These are phyloP conservation scores for Ommatoiulus sabulosus DNA, from an alignment of 2,888 invertebrate species.

Conservation along the genomic window DNA sequence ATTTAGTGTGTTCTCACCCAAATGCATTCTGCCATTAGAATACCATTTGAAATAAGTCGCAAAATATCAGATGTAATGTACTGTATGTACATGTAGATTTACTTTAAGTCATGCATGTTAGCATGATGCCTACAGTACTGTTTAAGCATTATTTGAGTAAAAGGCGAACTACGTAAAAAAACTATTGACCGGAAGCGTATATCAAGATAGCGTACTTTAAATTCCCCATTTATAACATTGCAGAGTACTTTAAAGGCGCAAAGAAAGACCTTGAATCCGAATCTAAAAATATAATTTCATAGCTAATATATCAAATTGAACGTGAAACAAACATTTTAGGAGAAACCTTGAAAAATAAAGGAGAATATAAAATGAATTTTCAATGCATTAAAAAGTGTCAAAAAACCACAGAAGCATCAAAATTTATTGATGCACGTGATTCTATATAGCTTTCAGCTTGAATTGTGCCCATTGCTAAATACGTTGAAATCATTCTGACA, in stretches of 20 bases:
- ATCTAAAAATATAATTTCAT: background rate
- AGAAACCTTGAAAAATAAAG: background rate
- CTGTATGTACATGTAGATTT: background rate
- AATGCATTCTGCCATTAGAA: no score
- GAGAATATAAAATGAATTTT: background rate
- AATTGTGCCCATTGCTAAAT: background rate
- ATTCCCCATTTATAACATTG: background rate
- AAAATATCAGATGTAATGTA: background rate
- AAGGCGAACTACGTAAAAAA: background rate
- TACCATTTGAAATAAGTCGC: background rate
- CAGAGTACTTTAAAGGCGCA: background rate
- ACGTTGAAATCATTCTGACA: background rate
- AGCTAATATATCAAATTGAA: background rate
- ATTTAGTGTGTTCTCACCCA: no score
- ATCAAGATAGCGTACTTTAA: background rate
- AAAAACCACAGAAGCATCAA: background rate
- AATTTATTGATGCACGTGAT: constrained; percentile 20
- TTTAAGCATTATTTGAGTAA: background rate
- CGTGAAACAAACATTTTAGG: background rate
- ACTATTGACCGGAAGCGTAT: background rate
- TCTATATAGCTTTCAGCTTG: background rate
- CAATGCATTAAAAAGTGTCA: background rate
- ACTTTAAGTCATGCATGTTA: background rate
- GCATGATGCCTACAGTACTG: background rate
- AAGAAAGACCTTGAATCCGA: background rate